Percentiles rank a stretch among this genome's conserved stretches.
Conservation (phyloP, 1,140 invertebrate genomes). For the Brachionus rubens region DNA sequence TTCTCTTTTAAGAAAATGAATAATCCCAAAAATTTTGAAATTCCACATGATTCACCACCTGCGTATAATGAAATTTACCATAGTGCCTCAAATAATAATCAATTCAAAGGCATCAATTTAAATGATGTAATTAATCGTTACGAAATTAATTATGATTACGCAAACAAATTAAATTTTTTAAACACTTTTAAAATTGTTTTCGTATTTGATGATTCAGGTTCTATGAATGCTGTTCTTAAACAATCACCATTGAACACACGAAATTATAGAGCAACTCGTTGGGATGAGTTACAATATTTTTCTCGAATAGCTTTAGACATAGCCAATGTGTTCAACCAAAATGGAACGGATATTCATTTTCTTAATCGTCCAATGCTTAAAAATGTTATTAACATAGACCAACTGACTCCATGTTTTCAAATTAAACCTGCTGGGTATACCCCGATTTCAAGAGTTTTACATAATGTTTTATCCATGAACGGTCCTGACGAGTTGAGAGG, state of each 20-base stretch:
- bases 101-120: too few species aligned
- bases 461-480: background rate
- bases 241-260: background rate
- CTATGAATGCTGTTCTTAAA: too few species aligned
- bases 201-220: too few species aligned
- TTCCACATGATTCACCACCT: too few species aligned
- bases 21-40: too few species aligned
- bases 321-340: slow-evolving; percentile 12
- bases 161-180: too few species aligned
- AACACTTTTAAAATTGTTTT: too few species aligned
- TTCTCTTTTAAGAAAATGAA: too few species aligned
- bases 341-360: slow-evolving; percentile 35
- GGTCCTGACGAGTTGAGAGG: background rate
- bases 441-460: background rate
- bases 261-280: slow-evolving; percentile 4
- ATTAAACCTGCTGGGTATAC: slow-evolving; percentile 12
- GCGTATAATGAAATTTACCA: too few species aligned
- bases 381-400: background rate
- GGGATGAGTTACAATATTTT: slow-evolving; percentile 35
- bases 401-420: background rate
- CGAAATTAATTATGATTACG: too few species aligned
- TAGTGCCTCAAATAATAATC: too few species aligned
- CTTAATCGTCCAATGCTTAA: background rate
- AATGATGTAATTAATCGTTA: too few species aligned
- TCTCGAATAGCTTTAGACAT: slow-evolving; percentile 6